These are phyloP conservation scores for Penaeus monodon DNA, from an alignment of 2,888 invertebrate genomes.

Conservation along the genomic window DNA sequence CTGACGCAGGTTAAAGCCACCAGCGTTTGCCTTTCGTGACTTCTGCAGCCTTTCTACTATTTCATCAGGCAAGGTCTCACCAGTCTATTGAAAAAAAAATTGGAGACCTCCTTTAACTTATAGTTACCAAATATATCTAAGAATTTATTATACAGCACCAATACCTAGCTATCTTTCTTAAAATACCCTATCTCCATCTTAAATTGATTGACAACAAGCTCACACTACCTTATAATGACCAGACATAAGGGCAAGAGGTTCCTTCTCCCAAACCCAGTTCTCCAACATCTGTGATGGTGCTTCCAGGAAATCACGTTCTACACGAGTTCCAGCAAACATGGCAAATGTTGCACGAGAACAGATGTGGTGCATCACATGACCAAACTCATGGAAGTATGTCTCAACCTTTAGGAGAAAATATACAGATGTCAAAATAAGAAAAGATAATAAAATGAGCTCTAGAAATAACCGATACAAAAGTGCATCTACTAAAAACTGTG, in stretches of 20 bases:
- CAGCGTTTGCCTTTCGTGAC: conserved; percentile 72
- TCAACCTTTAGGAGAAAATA: conserved; percentile 68
- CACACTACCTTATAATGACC: conserved; percentile 69
- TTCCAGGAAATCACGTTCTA: conserved; percentile 74
- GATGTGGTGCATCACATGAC: conserved; percentile 73
- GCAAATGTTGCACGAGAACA: conserved; percentile 71
- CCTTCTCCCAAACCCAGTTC: conserved; percentile 73
- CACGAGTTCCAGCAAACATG: conserved; percentile 71
- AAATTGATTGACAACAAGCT: background rate
- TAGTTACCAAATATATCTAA: too few relatives aligned
- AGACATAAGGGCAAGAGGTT: conserved; percentile 71
- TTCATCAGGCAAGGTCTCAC: conserved; percentile 70
- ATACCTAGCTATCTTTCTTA: background rate
- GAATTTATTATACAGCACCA: background rate
- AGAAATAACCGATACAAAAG: background rate
- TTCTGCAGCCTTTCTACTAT: conserved; percentile 70
- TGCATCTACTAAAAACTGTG: background rate
- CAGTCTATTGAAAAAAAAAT: conserved; percentile 29
- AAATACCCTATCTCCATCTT: background rate
- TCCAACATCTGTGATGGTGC: conserved; percentile 74
- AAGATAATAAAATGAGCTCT: background rate
- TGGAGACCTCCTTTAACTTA: background rate
- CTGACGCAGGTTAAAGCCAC: conserved; percentile 71
- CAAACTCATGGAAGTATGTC: conserved; percentile 74
- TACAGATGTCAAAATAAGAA: background rate